These are phyloP conservation scores for Halictus ligatus DNA, from an alignment of 2,888 invertebrate species.

Conservation along the genomic window DNA sequence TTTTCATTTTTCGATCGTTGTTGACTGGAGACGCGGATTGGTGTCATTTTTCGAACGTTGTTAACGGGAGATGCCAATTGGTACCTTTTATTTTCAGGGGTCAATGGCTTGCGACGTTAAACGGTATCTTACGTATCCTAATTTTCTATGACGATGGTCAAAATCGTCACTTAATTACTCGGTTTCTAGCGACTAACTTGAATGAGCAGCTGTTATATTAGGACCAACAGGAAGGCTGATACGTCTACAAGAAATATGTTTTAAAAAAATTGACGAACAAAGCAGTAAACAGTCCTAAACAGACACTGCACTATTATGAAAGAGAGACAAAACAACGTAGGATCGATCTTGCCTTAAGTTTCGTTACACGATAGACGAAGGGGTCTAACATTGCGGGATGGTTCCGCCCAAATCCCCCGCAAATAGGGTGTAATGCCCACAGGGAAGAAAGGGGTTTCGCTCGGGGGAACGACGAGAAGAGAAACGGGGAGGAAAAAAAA, in stretches of 20 bases:
- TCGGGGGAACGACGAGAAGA: constrained; percentile 20
- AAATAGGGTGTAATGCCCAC: constrained; percentile 55
- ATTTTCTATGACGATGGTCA: background rate
- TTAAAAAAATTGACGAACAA: background rate
- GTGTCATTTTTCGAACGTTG: too few relatives aligned
- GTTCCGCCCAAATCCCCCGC: constrained; percentile 47
- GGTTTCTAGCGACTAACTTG: too few relatives aligned
- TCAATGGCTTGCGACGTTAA: too few relatives aligned
- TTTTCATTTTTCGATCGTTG: too few relatives aligned
- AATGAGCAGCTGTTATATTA: too few relatives aligned
- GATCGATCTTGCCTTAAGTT: constrained; percentile 8
- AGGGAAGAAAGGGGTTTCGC: constrained; percentile 45
- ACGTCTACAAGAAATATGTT: background rate
- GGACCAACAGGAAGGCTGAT: too few relatives aligned
- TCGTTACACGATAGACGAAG: constrained; percentile 26
- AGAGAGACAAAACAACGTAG: background rate
- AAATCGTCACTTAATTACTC: background rate
- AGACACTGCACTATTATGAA: background rate
- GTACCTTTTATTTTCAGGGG: too few relatives aligned
- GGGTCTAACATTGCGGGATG: background rate
- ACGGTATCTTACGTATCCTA: too few relatives aligned
- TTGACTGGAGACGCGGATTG: too few relatives aligned
- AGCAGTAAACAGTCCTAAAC: background rate
- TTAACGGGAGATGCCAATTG: too few relatives aligned
- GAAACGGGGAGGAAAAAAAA: background rate